phyloP scores from a whole-genome alignment of 2,797 vertebrate genomes.

The Eulemur albifrons region DNA sequence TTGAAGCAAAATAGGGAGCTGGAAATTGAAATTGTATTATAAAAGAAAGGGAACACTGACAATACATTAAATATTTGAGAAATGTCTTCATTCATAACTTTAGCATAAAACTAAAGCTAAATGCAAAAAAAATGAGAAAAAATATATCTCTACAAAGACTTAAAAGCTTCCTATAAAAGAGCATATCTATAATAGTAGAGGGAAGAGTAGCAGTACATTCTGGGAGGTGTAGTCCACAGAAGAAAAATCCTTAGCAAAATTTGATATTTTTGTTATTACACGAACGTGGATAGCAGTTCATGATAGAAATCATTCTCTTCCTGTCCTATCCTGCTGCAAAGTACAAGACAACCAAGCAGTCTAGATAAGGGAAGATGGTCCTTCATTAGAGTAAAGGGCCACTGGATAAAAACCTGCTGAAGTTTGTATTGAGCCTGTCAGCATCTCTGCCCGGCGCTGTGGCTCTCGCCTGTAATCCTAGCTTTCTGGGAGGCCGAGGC shows the following conservation, averaged over 20 bases:
- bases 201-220: background rate
- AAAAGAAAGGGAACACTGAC: background rate
- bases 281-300: background rate
- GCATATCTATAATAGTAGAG: too few relatives aligned
- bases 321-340: background rate
- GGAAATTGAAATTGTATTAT: background rate
- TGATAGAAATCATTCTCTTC: background rate
- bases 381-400: background rate
- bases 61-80: background rate
- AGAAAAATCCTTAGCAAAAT: background rate
- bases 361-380: background rate
- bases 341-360: background rate
- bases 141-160: background rate
- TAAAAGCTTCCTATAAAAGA: background rate
- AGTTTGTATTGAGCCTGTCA: background rate
- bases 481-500: too few relatives aligned
- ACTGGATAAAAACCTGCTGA: background rate
- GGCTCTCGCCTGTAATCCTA: too few relatives aligned
- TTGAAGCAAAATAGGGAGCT: background rate
- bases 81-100: background rate
- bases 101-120: background rate
- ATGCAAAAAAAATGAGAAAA: background rate
- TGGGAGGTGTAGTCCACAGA: background rate
- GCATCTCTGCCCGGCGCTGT: too few relatives aligned
- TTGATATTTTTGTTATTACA: background rate